A percentile compares a stretch with the other conserved stretches of the same genome.
Evolutionary conservation across 1,140 invertebrate genomes (phyloP).

Genomic region (Brachionus manjavacas): DNA sequence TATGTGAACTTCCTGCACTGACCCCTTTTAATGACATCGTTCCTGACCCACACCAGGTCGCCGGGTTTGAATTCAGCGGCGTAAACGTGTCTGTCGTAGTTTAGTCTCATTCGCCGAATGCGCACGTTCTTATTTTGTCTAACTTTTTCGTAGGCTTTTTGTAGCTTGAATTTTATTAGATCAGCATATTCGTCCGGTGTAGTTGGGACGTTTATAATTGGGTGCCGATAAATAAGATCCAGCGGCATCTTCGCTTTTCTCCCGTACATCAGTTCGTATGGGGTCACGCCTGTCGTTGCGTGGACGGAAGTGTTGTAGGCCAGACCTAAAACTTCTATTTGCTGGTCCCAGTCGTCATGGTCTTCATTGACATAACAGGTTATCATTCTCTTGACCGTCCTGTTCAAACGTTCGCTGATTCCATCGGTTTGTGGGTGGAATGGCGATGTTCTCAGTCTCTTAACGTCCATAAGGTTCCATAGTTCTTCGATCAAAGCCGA

Average conservation of each 20-base stretch:
- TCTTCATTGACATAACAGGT: background rate
- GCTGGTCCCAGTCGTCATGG: background rate
- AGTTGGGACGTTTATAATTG: background rate
- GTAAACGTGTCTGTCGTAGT: too few relatives aligned
- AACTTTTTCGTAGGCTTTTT: background rate
- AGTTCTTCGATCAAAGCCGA: constrained; percentile 26
- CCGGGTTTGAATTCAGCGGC: too few relatives aligned
- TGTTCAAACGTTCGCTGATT: constrained; percentile 48
- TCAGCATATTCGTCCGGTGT: background rate
- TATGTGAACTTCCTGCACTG: background rate
- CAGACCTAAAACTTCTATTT: background rate
- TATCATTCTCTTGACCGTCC: constrained; percentile 44
- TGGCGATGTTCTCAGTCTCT: constrained; percentile 45
- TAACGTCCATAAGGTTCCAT: constrained; percentile 1
- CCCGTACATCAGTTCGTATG: constrained; percentile 5
- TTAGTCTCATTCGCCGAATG: background rate
- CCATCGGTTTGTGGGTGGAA: constrained; percentile 51
- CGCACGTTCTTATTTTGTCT: background rate
- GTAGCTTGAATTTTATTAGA: background rate
- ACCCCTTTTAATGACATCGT: background rate
- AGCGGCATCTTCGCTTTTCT: background rate
- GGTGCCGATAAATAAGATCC: background rate
- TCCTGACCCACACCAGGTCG: too few relatives aligned
- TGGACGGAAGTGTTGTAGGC: background rate
- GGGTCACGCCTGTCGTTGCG: too few relatives aligned